Conservation (phyloP, 1,140 invertebrate species). For the Bradynema listronoti region DNA sequence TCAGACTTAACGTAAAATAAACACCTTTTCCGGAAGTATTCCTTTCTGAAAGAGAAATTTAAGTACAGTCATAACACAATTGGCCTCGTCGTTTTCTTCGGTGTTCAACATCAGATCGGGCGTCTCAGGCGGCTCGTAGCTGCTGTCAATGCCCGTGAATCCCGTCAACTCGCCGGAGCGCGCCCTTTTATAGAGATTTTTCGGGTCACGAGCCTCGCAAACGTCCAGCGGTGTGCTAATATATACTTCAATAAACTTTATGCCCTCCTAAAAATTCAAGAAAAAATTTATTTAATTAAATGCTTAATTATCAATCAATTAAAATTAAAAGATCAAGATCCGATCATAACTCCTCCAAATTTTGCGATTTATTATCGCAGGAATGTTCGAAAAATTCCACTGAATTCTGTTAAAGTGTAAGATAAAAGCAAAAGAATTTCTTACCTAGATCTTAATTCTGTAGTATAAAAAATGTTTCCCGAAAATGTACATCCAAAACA, state of each 20-base stretch:
- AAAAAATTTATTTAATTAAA: background rate
- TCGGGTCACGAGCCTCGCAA: constrained; percentile 88
- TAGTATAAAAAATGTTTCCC: too few species aligned
- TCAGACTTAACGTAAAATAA: too few species aligned
- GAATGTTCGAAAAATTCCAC: too few species aligned
- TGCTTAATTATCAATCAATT: constrained; percentile 58
- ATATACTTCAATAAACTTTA: constrained; percentile 83
- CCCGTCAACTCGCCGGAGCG: constrained; percentile 82
- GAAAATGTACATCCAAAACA: too few species aligned
- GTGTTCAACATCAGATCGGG: constrained; percentile 83
- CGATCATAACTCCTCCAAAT: too few species aligned
- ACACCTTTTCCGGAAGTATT: constrained; percentile 44
- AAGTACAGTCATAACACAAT: constrained; percentile 66
- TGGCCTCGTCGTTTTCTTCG: constrained; percentile 70
- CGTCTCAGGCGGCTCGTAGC: constrained; percentile 78
- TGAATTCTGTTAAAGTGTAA: too few species aligned
- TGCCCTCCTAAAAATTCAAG: constrained; percentile 36
- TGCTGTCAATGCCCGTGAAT: constrained; percentile 94
- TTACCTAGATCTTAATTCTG: too few species aligned
- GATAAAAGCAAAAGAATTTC: too few species aligned
- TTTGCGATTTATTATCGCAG: too few species aligned
- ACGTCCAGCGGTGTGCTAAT: constrained; percentile 87
- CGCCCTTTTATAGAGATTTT: constrained; percentile 90
- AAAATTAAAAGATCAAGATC: too few species aligned
- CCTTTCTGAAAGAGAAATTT: constrained; percentile 44